Percentiles rank a stretch among this genome's conserved stretches.
Evolutionary conservation across 2,113 vertebrate genomes (phyloP).

Genomic region (Baryphthengus martii): DNA sequence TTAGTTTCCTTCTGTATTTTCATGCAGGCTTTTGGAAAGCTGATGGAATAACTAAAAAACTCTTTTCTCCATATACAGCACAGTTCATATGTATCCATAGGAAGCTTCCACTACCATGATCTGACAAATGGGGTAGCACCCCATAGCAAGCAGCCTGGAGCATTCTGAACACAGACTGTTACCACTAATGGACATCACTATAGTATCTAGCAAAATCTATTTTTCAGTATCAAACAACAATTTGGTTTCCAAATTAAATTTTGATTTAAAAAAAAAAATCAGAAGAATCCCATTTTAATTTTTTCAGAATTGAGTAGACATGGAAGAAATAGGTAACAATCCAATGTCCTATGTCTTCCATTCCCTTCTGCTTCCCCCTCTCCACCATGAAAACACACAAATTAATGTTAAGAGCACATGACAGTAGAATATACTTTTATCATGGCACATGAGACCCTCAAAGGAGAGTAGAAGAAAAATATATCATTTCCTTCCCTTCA

Average conservation of each 20-base stretch:
- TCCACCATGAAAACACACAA: not conserved
- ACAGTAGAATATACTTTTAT: not conserved
- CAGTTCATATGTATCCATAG: not conserved
- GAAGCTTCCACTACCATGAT: not conserved
- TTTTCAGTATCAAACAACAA: not conserved
- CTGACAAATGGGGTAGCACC: not conserved
- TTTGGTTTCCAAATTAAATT: not conserved
- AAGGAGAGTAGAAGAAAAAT: not conserved
- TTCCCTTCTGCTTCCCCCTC: not conserved
- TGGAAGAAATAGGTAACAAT: not conserved
- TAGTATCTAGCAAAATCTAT: not conserved
- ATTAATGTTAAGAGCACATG: not conserved
- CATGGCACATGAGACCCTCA: not conserved
- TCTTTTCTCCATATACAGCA: not conserved
- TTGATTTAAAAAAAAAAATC: not conserved
- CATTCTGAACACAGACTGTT: fast-evolving
- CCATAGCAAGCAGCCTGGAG: not conserved
- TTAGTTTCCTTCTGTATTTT: not conserved
- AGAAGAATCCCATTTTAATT: not conserved
- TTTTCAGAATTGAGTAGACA: not conserved
- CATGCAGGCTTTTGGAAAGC: not conserved
- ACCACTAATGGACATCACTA: not conserved
- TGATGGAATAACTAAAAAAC: not conserved
- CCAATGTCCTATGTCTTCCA: not conserved
- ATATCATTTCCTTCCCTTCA: not conserved